Base-by-base conservation (phyloP, 2,888 invertebrate species). In the Clitarchus hookeri region DNA sequence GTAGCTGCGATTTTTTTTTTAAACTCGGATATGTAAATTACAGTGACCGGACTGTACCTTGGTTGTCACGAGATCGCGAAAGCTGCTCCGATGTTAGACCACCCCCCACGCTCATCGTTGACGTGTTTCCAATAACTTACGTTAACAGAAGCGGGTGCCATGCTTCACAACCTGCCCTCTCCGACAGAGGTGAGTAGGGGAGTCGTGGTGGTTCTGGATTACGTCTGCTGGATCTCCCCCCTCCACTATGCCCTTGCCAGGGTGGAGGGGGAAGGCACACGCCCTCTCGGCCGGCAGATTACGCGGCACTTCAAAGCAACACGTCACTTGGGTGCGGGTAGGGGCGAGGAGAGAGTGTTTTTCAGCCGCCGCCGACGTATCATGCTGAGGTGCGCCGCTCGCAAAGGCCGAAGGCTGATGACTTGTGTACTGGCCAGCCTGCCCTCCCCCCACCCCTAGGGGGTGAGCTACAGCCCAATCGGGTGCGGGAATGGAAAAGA, bases 261-360 rank as follows among this genome's bases (percentile, higher is more conserved):
- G 23, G n/a, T 65, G 65, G 65, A 65, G 23, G 65, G 65, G 65
- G 65, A 19, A n/a, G 23, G 16, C 36, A 36, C 36, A 36, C 36
- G 36, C 8, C 65, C 65, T 23, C 65, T n/a, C 65, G 65, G 65
- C 19, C 65, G 23, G 65, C 65, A 65, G 65, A 65, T 65, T 65
- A 65, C 65, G 65, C 65, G 65, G 65, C 23, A 65, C 65, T 65
- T 65, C 65, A 65, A 65, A 65, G 65, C 65, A n/a, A 65, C 19
- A 65, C 65, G 65, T 65, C 65, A 65, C 65, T 65, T 23, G 65
- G n/a, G 65, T 2, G 65, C 8, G 65, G 65, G n/a, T 2, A n/a
- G 65, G 65, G 65, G 65, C 2, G 65, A 65, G 8, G 23, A 19
- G 65, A 65, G 65, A 2, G 16, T 65, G 65, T 65, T 65, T 65